Base-by-base conservation (phyloP, 2,888 invertebrate species). In the Ariolimax columbianus region DNA sequence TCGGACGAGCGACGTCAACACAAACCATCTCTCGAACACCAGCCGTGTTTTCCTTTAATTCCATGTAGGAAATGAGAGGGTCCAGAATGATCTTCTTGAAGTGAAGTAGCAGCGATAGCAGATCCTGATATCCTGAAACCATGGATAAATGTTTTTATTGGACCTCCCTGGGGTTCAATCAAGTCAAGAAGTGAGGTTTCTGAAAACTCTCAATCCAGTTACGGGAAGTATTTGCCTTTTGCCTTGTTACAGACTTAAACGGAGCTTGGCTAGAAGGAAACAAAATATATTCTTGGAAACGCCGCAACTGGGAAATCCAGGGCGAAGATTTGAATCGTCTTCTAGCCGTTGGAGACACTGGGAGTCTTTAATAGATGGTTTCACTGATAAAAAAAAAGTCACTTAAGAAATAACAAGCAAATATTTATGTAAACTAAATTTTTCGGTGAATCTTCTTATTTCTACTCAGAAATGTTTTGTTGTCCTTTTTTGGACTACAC, bases 1-100 rank as follows among this genome's bases (percentile, higher is more conserved):
- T 47, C 11, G 43, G n/a, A n/a, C 47, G 17, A 30, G 43, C n/a
- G 73, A 75, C 73, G 73, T 75, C 73, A 75, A 75, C 73, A 75
- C 14, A 47, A 17, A 26, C 43, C 1, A 14, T 33, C 73, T 55
- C 59, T 59, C 26, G 36, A 38, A 6, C 55, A 30, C 36, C n/a
- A 11, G 38, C 33, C 26, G 11, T 81, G 80, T 81, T 81, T 81
- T 81, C 80, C 68, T 81, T 81, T 70, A 38, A 81, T 81, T 70
- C 70, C 33, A 70, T 19, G 19, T 70, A 81, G 80, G 80, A 81
- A 81, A 81, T 81, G 80, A 70, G 70, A 47, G 78, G n/a, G 66
- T 78, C 78, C n/a, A 11, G 47, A 26, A 47, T 43, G 40, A 43
- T 9, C 73, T 47, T 11, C 73, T 75, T 47, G 30, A 47, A 47